phyloP scores from a whole-genome alignment of 2,888 invertebrate genomes.

The Mechanitis mazaeus region DNA sequence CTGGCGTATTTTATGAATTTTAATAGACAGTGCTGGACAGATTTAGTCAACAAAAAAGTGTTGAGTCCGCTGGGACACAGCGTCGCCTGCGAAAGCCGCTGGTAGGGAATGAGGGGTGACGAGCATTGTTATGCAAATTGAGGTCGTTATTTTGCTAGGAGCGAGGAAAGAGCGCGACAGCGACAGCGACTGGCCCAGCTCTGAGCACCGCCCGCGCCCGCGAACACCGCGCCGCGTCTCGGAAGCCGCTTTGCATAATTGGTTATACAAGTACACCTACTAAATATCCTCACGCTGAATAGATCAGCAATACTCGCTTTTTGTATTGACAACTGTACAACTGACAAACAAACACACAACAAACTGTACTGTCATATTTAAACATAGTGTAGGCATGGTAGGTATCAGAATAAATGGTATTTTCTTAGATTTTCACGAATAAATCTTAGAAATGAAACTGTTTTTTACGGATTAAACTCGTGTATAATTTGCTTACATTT shows the following conservation, averaged over 20 bases:
- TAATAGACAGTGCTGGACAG: slow-evolving; percentile 44
- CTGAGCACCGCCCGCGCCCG: slow-evolving; percentile 46
- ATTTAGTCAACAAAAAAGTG: slow-evolving; percentile 58
- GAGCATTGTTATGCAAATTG: slow-evolving; percentile 77
- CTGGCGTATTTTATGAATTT: slow-evolving; percentile 35
- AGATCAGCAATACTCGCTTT: slow-evolving; percentile 28
- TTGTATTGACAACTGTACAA: background rate
- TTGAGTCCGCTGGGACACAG: slow-evolving; percentile 63
- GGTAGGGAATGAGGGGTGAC: slow-evolving; percentile 73
- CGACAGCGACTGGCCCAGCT: slow-evolving; percentile 60
- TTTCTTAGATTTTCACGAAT: too few species aligned
- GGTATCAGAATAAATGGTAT: background rate
- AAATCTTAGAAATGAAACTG: too few species aligned
- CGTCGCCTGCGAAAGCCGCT: slow-evolving; percentile 68
- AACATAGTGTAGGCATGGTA: too few species aligned
- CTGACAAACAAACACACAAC: too few species aligned
- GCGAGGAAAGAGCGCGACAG: slow-evolving; percentile 74
- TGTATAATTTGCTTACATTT: too few species aligned
- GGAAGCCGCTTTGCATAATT: slow-evolving; percentile 75
- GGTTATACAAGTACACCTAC: slow-evolving; percentile 63
- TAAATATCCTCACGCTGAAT: slow-evolving; percentile 42
- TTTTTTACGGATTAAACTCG: too few species aligned
- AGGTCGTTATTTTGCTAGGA: slow-evolving; percentile 76
- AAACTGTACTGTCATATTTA: too few species aligned
- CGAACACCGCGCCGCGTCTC: slow-evolving; percentile 60